These are phyloP conservation scores for Microctenopoma stevenorrisi DNA, from an alignment of 2,797 vertebrate genomes.

Conservation along the genomic window DNA sequence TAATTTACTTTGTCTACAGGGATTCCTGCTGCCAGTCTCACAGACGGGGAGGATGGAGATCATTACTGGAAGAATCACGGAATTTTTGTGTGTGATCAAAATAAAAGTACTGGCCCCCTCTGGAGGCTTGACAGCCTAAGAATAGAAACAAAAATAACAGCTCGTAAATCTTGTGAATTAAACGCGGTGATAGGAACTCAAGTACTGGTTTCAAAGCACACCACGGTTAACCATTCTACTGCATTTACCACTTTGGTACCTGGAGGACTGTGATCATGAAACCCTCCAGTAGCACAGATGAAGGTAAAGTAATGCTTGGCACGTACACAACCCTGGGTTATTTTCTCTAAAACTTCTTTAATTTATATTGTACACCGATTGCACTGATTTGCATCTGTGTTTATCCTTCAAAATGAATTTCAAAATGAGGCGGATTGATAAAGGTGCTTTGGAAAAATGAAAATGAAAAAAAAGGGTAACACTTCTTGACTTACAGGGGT, in stretches of 20 bases:
- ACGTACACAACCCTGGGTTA: conserved; percentile 2
- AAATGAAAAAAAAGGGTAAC: neutral
- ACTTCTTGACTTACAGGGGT: neutral
- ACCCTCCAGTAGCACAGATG: conserved; percentile 25
- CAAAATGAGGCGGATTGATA: conserved; percentile 11
- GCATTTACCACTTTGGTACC: conserved; percentile 26
- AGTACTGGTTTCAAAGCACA: conserved; percentile 55
- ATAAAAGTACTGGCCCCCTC: conserved; percentile 60
- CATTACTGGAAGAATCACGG: conserved; percentile 69
- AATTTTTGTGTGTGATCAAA: conserved; percentile 71
- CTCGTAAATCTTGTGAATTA: conserved; percentile 57
- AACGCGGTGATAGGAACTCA: conserved; percentile 56
- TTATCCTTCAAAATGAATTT: neutral
- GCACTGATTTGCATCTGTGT: conserved; percentile 1
- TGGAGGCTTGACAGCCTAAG: conserved; percentile 57
- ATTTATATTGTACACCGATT: conserved; percentile 5
- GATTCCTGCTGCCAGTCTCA: conserved; percentile 52
- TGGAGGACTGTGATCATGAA: conserved; percentile 14
- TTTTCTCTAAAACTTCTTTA: conserved; percentile 16
- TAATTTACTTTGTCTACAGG: conserved; percentile 58
- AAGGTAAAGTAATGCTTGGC: conserved; percentile 16
- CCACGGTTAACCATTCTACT: conserved; percentile 25
- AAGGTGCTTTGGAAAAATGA: neutral
- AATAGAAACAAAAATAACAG: conserved; percentile 72
- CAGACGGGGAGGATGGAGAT: conserved; percentile 58